Evolutionary conservation across 2,797 vertebrate species (phyloP).

Genomic region (Yasuhikotakia modesta): DNA sequence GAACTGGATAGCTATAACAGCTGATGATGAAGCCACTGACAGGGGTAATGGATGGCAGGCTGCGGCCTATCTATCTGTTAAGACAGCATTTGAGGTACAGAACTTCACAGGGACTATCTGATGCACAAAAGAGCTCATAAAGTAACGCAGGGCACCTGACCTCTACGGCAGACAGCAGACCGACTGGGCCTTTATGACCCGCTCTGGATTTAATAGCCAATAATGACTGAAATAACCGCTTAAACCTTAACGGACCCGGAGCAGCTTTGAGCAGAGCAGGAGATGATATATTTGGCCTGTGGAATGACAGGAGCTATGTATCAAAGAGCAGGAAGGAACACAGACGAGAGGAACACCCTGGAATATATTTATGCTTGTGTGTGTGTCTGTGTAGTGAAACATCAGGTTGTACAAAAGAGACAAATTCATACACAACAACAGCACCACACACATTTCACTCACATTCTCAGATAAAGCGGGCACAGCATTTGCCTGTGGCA

Average conservation of each 20-base stretch:
- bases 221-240: constrained; percentile 83
- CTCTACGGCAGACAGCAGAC: constrained; percentile 80
- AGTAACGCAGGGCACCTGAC: constrained; percentile 84
- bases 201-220: constrained; percentile 86
- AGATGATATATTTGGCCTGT: constrained; percentile 67
- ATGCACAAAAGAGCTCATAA: constrained; percentile 92
- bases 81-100: constrained; percentile 40
- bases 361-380: constrained; percentile 66
- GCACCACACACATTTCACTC: constrained; percentile 11
- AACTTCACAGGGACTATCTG: constrained; percentile 76
- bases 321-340: constrained; percentile 64
- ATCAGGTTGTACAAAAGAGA: constrained; percentile 5
- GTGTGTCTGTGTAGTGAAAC: constrained; percentile 37
- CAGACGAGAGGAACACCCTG: constrained; percentile 40
- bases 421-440: not conserved
- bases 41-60: constrained; percentile 85
- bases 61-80: constrained; percentile 78
- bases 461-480: constrained; percentile 19
- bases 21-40: constrained; percentile 75
- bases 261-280: constrained; percentile 18
- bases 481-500: constrained; percentile 34
- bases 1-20: constrained; percentile 35
- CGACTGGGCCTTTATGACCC: constrained; percentile 83
- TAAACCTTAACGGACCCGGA: constrained; percentile 77
- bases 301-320: constrained; percentile 73